These are phyloP conservation scores for Denticeps clupeoides DNA, from an alignment of 2,797 vertebrate species.

Conservation along the genomic window DNA sequence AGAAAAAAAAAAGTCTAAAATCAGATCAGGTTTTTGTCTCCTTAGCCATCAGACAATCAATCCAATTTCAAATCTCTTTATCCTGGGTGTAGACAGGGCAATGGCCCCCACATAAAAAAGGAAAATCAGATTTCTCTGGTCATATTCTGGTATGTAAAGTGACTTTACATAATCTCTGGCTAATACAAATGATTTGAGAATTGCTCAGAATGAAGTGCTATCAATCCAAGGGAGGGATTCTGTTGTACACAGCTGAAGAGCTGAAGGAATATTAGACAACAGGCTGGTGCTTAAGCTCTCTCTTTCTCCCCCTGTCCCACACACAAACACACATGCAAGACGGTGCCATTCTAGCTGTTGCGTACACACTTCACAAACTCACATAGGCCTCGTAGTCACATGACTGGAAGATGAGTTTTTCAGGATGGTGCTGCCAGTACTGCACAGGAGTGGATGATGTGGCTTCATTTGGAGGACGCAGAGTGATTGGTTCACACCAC, in stretches of 20 bases:
- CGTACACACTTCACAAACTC: slow-evolving; percentile 49
- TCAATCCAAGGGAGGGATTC: slow-evolving; percentile 33
- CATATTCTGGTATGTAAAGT: slow-evolving; percentile 42
- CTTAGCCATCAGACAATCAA: too few relatives aligned
- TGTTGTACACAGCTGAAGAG: slow-evolving; percentile 25
- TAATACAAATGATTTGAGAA: slow-evolving; percentile 30
- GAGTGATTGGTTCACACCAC: slow-evolving; percentile 97
- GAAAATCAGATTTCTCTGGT: slow-evolving; percentile 29
- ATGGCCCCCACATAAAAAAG: slow-evolving; percentile 8
- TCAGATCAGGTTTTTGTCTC: too few relatives aligned
- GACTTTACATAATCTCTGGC: slow-evolving; percentile 44
- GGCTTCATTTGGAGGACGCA: slow-evolving; percentile 93
- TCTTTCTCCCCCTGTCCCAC: slow-evolving; percentile 2
- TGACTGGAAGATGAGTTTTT: slow-evolving; percentile 98
- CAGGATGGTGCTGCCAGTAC: slow-evolving; percentile 98
- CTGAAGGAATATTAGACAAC: neutral
- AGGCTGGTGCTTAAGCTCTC: neutral
- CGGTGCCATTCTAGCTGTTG: neutral
- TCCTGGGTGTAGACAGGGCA: slow-evolving; percentile 3
- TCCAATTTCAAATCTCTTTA: slow-evolving; percentile 3
- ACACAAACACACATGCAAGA: slow-evolving; percentile 3
- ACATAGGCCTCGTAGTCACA: slow-evolving; percentile 99
- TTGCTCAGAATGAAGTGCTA: slow-evolving; percentile 25
- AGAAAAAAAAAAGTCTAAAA: too few relatives aligned
- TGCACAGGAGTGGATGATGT: slow-evolving; percentile 96